Evolutionary conservation across 2,797 vertebrate species (phyloP).

Genomic region (Coluber constrictor): DNA sequence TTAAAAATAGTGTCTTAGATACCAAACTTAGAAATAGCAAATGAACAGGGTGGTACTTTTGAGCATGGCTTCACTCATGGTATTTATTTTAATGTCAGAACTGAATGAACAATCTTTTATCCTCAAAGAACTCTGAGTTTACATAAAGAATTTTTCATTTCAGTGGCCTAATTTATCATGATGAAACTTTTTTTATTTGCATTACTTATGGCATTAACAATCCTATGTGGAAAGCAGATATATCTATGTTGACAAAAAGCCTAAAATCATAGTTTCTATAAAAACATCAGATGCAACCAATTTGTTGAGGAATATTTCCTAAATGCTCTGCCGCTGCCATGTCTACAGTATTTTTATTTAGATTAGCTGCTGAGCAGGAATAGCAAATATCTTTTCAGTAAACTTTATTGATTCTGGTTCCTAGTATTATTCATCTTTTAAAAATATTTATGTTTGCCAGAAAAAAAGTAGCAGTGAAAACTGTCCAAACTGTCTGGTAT

Average conservation of each 20-base stretch:
- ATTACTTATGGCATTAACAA: slow-evolving; percentile 53
- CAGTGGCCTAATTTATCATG: not conserved
- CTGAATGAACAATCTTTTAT: not conserved
- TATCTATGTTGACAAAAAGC: slow-evolving; percentile 53
- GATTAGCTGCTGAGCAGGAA: not conserved
- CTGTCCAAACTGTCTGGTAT: slow-evolving; percentile 11
- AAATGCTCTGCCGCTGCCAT: slow-evolving; percentile 44
- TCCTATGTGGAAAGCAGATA: slow-evolving; percentile 47
- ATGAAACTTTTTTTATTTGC: slow-evolving; percentile 17
- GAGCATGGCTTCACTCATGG: not conserved
- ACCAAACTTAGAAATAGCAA: not conserved
- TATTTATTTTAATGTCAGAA: slow-evolving; percentile 1
- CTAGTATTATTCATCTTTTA: slow-evolving; percentile 11
- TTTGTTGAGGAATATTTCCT: slow-evolving; percentile 54
- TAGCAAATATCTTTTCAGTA: slow-evolving; percentile 14
- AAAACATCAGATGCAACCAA: slow-evolving; percentile 56
- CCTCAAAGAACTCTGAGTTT: not conserved
- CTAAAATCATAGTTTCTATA: slow-evolving; percentile 56
- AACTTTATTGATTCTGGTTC: not conserved
- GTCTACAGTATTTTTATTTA: slow-evolving; percentile 35
- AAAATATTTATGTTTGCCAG: slow-evolving; percentile 25
- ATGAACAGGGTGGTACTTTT: not conserved
- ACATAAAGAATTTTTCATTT: not conserved
- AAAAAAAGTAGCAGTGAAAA: not conserved
- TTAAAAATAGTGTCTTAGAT: not conserved